Percentiles rank a stretch among this genome's conserved stretches.
Conservation (phyloP, 2,888 invertebrate genomes). For the Sepiola atlantica region DNA sequence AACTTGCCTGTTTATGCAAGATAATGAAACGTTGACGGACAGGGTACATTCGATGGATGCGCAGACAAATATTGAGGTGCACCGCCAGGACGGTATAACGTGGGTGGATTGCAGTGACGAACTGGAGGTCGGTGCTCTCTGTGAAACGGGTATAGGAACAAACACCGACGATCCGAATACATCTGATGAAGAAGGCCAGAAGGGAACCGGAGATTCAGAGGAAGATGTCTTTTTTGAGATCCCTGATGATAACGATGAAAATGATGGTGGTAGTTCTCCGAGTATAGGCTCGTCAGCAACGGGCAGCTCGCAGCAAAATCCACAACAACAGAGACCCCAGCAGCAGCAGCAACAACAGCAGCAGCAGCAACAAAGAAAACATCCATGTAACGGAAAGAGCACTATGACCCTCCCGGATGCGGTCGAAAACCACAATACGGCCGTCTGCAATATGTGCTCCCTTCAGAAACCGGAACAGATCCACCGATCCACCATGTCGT, state of each 20-base stretch:
- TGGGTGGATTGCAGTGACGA: slow-evolving; percentile 57
- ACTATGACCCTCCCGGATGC: slow-evolving; percentile 32
- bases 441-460: slow-evolving; percentile 1
- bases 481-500: slow-evolving; percentile 50
- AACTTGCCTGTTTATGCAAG: slow-evolving; percentile 59
- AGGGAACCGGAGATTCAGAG: slow-evolving; percentile 45
- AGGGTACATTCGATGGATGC: slow-evolving; percentile 59
- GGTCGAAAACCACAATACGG: slow-evolving; percentile 8
- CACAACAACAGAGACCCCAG: neutral
- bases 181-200: slow-evolving; percentile 15
- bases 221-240: slow-evolving; percentile 24
- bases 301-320: neutral
- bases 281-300: neutral
- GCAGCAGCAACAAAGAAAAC: neutral
- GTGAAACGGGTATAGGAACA: slow-evolving; percentile 53
- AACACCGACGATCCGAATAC: slow-evolving; percentile 42
- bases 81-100: slow-evolving; percentile 59
- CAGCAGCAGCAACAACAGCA: neutral
- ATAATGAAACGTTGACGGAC: slow-evolving; percentile 68
- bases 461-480: neutral
- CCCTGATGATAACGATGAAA: neutral
- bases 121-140: slow-evolving; percentile 57
- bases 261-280: neutral
- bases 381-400: neutral
- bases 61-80: slow-evolving; percentile 62